phyloP scores from a whole-genome alignment of 1,140 invertebrate genomes.

The Cydia pomonella region DNA sequence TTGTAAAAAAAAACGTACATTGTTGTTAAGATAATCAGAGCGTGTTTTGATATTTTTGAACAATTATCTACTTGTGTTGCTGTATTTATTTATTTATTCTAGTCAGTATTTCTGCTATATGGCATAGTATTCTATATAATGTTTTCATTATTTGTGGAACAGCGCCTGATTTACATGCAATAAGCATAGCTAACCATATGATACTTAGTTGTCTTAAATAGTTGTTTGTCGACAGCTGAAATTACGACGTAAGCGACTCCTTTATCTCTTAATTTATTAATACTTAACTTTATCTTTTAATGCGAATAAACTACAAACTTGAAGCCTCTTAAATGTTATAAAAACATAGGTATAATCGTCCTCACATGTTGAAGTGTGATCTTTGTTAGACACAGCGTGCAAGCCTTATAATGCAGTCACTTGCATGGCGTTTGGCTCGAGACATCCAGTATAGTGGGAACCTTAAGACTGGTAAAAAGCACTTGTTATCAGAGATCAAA shows the following conservation, averaged over 20 bases:
- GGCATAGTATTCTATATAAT: too few relatives aligned
- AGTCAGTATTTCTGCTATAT: too few relatives aligned
- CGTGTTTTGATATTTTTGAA: too few relatives aligned
- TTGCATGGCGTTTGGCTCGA: background rate
- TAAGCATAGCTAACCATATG: background rate
- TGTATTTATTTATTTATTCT: too few relatives aligned
- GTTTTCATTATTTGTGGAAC: background rate
- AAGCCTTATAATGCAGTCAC: background rate
- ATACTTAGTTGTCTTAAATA: background rate
- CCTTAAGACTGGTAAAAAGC: background rate
- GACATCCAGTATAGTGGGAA: background rate
- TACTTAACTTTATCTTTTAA: background rate
- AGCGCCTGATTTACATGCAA: background rate
- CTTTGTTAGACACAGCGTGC: background rate
- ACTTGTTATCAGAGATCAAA: background rate
- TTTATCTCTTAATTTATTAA: background rate
- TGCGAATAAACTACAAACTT: background rate
- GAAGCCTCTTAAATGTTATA: background rate
- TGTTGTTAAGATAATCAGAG: too few relatives aligned
- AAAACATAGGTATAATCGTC: conserved; percentile 3
- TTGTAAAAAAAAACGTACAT: too few relatives aligned
- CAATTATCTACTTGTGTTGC: too few relatives aligned
- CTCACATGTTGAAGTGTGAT: conserved; percentile 2
- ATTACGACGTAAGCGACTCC: background rate
- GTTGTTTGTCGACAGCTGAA: background rate